Percentiles rank a stretch among this genome's conserved stretches.
These are phyloP conservation scores for Trachymyrmex septentrionalis DNA, from an alignment of 1,140 invertebrate species.

Conservation along the genomic window DNA sequence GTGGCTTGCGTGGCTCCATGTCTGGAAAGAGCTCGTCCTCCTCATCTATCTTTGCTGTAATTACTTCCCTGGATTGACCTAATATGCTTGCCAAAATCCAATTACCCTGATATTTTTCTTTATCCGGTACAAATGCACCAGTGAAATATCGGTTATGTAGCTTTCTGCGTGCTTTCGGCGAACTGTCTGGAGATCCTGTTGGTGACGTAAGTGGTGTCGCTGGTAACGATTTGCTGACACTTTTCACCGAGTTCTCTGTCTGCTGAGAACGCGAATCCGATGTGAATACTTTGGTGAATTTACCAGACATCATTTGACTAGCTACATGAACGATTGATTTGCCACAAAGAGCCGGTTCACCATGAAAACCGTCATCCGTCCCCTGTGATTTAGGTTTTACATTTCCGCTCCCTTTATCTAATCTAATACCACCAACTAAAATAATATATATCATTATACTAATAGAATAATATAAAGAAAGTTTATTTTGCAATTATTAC, in stretches of 20 bases:
- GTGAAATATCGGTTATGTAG: conserved; percentile 86
- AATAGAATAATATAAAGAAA: too few species aligned
- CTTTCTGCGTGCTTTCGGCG: conserved; percentile 83
- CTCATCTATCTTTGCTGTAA: conserved; percentile 81
- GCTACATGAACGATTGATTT: conserved; percentile 91
- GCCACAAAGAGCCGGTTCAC: conserved; percentile 90
- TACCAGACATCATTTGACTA: conserved; percentile 90
- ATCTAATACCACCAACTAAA: conserved; percentile 74
- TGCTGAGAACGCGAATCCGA: conserved; percentile 62
- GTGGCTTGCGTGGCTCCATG: conserved; percentile 71
- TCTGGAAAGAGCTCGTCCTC: conserved; percentile 76
- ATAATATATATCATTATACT: background rate
- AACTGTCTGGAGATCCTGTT: conserved; percentile 87
- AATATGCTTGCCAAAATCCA: conserved; percentile 87
- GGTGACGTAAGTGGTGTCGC: conserved; percentile 89
- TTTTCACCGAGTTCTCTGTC: conserved; percentile 67
- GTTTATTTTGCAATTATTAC: too few species aligned
- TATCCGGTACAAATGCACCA: conserved; percentile 82
- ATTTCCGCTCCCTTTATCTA: conserved; percentile 71
- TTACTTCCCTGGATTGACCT: conserved; percentile 82
- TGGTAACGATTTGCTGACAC: conserved; percentile 90
- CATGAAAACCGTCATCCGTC: conserved; percentile 90
- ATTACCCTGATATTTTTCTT: conserved; percentile 85
- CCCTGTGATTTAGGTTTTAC: conserved; percentile 87
- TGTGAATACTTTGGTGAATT: conserved; percentile 75